Conservation (phyloP, 2,113 vertebrate genomes). For the Pionites leucogaster region DNA sequence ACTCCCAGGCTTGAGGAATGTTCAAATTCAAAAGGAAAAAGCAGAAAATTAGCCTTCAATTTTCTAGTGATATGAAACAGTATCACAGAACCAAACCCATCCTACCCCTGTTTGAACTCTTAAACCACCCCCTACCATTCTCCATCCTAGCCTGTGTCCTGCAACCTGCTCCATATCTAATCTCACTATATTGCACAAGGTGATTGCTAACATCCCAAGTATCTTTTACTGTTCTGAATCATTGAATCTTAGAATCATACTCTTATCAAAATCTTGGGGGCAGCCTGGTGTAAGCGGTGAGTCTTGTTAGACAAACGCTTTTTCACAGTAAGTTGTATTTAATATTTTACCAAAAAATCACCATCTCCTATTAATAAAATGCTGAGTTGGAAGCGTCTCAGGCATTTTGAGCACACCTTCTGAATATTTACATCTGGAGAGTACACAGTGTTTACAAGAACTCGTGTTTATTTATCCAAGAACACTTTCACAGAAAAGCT, state of each 20-base stretch:
- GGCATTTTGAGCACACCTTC: conserved; percentile 55
- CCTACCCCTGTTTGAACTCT: neutral
- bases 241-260: neutral
- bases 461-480: conserved; percentile 51
- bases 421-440: conserved; percentile 58
- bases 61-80: neutral
- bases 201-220: conserved; percentile 70
- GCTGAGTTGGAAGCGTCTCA: conserved; percentile 36
- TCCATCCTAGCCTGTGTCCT: neutral
- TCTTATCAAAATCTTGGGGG: conserved; percentile 69
- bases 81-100: neutral
- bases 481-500: conserved; percentile 54
- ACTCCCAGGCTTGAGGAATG: neutral
- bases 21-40: neutral
- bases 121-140: fast-evolving
- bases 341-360: conserved; percentile 49
- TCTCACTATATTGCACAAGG: conserved; percentile 65
- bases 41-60: neutral
- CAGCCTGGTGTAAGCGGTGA: conserved; percentile 60
- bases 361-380: conserved; percentile 45
- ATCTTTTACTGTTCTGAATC: conserved; percentile 50
- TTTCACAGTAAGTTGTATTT: conserved; percentile 1
- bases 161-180: neutral
- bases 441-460: conserved; percentile 62
- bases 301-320: conserved; percentile 41